Conservation (phyloP, 2,888 invertebrate genomes). For the Brachypterus glaber region DNA sequence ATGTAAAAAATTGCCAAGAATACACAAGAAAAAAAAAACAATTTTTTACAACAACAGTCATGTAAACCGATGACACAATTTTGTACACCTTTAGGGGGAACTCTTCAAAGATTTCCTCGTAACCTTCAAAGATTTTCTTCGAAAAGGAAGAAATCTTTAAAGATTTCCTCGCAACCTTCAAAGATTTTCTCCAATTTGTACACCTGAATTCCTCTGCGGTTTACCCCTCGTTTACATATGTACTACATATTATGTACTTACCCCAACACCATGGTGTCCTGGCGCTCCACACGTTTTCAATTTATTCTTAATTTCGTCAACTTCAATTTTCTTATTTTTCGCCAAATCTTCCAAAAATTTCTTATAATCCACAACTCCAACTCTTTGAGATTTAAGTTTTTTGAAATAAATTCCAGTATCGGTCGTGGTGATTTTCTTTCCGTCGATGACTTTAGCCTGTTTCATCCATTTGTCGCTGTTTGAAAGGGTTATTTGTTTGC, state of each 20-base stretch:
- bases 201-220: too few species aligned
- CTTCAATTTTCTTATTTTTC: constrained; percentile 71
- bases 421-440: constrained; percentile 81
- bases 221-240: too few species aligned
- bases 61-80: neutral
- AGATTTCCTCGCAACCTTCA: too few species aligned
- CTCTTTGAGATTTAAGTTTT: constrained; percentile 75
- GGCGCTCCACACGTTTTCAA: constrained; percentile 73
- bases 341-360: constrained; percentile 79
- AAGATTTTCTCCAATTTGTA: too few species aligned
- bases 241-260: constrained; percentile 30
- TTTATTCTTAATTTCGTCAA: constrained; percentile 70
- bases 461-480: constrained; percentile 96
- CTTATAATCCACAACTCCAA: constrained; percentile 67
- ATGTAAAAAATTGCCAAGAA: too few species aligned
- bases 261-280: constrained; percentile 46
- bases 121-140: too few species aligned
- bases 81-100: too few species aligned
- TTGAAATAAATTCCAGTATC: constrained; percentile 90
- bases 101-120: too few species aligned
- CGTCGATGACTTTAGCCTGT: constrained; percentile 75
- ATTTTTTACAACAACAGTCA: constrained; percentile 2
- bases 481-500: constrained; percentile 74
- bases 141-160: too few species aligned
- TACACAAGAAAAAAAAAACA: too few species aligned